These are phyloP conservation scores for Pseudomyrmex pallidus DNA, from an alignment of 1,140 invertebrate species.

Conservation along the genomic window DNA sequence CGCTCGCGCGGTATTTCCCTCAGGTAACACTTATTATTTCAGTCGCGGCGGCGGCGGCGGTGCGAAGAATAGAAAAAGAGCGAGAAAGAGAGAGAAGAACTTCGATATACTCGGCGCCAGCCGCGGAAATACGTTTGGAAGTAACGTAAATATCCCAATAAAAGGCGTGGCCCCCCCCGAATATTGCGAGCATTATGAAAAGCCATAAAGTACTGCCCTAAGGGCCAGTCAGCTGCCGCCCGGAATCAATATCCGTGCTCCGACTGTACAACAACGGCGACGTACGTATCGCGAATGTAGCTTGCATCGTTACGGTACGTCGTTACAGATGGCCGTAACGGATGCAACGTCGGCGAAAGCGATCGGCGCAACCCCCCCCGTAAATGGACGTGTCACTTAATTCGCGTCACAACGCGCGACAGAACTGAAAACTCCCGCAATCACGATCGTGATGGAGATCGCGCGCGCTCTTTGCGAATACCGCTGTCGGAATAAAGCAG, in stretches of 20 bases:
- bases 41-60: conserved; percentile 4
- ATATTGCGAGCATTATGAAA: conserved; percentile 72
- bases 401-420: neutral
- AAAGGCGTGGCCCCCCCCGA: conserved; percentile 53
- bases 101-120: conserved; percentile 37
- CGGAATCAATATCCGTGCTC: conserved; percentile 40
- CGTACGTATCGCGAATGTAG: conserved; percentile 40
- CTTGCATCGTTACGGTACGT: conserved; percentile 11
- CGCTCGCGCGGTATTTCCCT: conserved; percentile 14
- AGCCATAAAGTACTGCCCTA: conserved; percentile 65
- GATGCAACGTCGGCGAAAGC: conserved; percentile 31
- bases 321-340: conserved; percentile 47
- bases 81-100: conserved; percentile 10
- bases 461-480: neutral
- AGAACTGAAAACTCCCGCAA: neutral
- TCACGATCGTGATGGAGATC: neutral
- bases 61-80: neutral
- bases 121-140: conserved; percentile 10
- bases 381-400: conserved; percentile 10
- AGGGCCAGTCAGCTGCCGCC: conserved; percentile 31
- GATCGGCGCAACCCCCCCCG: neutral
- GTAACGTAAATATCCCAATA: conserved; percentile 61
- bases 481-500: conserved; percentile 4
- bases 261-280: conserved; percentile 38
- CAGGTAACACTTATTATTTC: conserved; percentile 48